Evolutionary conservation across 92 coral and sea anemone species (phyloP), one percentile per base, ranked within the genome.

Genomic region (Micromussa lordhowensis): DNA sequence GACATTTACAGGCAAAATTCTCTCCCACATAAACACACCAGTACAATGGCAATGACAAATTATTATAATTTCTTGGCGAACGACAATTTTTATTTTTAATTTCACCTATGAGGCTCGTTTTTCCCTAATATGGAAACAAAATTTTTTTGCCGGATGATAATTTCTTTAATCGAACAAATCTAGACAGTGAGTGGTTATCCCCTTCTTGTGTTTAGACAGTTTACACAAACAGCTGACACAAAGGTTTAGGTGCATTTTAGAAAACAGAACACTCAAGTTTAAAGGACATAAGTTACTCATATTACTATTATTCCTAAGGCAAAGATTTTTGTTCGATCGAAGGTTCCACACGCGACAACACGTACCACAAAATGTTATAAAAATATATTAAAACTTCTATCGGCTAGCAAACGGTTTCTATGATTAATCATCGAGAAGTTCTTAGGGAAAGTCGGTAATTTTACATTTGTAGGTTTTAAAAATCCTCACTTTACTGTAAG

Each of bases 61-160:
- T 38, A 70, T 73, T 18, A 54, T 63, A 86, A 64, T 63, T 40
- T 64, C 48, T 31, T 19, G 4, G 24, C 82, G 34, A 68, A 76
- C 12, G 31, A 51, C 57, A 77, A 77, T 35, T 38, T 35, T 77
- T n/a, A 57, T 85, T 85, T 75, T 61, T 21, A 76, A 34, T 26
- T 75, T 86, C 89, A 77, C 89, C 89, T 77, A 77, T 77, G 15
- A 78, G 77, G n/a, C 4, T 35, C 49, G n/a, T 22, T 77, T 86
- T 86, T 77, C 49, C 89, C 89, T 28, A 77, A 86, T 86, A 77
- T 86, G 83, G 89, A 76, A 86, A 54, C 64, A 77, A 63, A 49
- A 86, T 15, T 12, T 59, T n/a, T 54, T 14, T 68, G 66, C 69
- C 89, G 83, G 89, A 86, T 59, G 31, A 78, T 64, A 61, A 63